Conservation (phyloP, 2,888 invertebrate species). For the Zygothrica quintamaculata region DNA sequence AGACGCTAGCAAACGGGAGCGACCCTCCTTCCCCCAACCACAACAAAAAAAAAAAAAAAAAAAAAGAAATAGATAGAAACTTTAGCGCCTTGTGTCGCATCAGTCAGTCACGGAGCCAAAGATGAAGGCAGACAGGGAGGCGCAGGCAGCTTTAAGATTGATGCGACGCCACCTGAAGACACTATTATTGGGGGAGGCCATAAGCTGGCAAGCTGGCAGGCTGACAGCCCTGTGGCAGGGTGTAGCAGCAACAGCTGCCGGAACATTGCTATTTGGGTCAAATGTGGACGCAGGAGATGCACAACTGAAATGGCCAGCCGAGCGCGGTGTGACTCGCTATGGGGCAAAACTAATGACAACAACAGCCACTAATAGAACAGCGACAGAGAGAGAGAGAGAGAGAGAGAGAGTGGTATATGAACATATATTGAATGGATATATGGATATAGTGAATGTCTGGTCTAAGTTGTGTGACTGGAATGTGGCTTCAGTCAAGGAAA, state of each 20-base stretch:
- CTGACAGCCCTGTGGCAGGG: conserved; percentile 5
- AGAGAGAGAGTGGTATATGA: background rate
- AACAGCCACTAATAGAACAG: conserved; percentile 1
- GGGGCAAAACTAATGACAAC: conserved; percentile 43
- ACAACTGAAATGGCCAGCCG: conserved; percentile 52
- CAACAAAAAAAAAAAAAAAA: too few species aligned
- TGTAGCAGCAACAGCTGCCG: conserved; percentile 55
- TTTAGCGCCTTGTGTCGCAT: conserved; percentile 64
- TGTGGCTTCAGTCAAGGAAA: conserved; percentile 28
- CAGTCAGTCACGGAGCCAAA: conserved; percentile 53
- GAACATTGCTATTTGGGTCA: conserved; percentile 53
- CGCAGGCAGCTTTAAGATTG: conserved; percentile 63
- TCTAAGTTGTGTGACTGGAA: too few species aligned
- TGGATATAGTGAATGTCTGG: too few species aligned
- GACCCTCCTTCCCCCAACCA: too few species aligned
- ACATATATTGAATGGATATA: too few species aligned
- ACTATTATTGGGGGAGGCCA: background rate
- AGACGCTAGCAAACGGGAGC: too few species aligned
- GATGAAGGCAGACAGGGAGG: too few species aligned
- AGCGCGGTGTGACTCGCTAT: conserved; percentile 52
- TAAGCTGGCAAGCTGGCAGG: background rate
- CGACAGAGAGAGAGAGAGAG: conserved; percentile 12
- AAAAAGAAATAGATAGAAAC: too few species aligned
- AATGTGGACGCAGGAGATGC: conserved; percentile 45
- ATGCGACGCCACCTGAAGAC: conserved; percentile 72